phyloP scores from a whole-genome alignment of 2,797 vertebrate genomes.

The Hydrophis major region DNA sequence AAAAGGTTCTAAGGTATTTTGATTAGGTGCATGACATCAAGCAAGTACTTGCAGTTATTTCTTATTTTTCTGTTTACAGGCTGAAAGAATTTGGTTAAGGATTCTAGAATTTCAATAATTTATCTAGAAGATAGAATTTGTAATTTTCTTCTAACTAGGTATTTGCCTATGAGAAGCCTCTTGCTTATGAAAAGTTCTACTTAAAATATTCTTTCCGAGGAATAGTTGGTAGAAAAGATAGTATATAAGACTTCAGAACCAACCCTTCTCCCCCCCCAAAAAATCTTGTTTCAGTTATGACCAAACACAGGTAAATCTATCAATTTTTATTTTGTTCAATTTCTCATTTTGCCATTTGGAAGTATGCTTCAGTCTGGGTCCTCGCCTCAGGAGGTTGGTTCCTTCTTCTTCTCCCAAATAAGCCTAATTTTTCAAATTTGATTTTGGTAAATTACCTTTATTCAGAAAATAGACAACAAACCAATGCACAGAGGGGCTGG shows the following conservation, averaged over 20 bases:
- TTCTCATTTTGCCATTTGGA: background rate
- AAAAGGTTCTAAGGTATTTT: constrained; percentile 9
- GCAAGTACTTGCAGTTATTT: background rate
- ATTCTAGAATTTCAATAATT: background rate
- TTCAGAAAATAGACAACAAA: background rate
- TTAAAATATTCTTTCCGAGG: background rate
- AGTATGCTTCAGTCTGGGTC: background rate
- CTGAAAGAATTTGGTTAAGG: background rate
- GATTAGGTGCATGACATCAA: background rate
- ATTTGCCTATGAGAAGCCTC: background rate
- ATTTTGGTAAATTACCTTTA: background rate
- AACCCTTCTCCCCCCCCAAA: no score
- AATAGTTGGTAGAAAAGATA: background rate
- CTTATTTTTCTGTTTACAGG: background rate
- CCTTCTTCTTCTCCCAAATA: background rate
- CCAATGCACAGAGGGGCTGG: background rate
- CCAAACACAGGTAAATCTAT: background rate
- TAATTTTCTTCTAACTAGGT: background rate
- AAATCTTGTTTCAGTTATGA: background rate
- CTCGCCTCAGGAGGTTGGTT: background rate
- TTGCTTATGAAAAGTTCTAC: background rate
- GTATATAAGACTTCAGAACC: background rate
- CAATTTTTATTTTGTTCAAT: background rate
- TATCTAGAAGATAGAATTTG: background rate
- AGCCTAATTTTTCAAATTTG: background rate